Base-by-base conservation (phyloP, 2,113 vertebrate genomes). In the Chionodraco myersi region DNA sequence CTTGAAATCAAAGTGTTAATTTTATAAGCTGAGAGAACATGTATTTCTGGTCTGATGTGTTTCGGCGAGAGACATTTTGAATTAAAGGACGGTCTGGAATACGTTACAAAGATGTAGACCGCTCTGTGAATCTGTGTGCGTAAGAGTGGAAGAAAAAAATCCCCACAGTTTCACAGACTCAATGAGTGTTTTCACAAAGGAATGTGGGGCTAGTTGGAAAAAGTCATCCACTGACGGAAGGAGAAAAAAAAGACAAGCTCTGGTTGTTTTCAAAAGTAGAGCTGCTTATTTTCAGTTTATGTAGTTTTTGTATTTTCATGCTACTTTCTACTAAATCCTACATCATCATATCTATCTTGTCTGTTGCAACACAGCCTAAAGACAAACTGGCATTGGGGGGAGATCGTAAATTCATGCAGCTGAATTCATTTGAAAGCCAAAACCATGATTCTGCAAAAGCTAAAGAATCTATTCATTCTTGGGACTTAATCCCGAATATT, bases 221-320 rank as follows among this genome's bases (percentile, higher is more conserved):
- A 89, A 81, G 80, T 70, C 73, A 82, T 86, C 64, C 79, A 79
- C 13, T 79, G 63, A 69, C 71, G 51, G 70, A 64, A 64, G 30
- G 10, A 23, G 10, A 44, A 47, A 77, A 77, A 80, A 79, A 36
- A 36, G 10, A 23, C 68, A 85, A 81, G 72, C 75, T 90, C 87
- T 91, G 90, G 86, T 69, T 92, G 87, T 90, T 93, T 92, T 93
- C 87, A 93, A 79, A 84, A 57, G 80, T n/a, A 51, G 75, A 82
- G 66, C 91, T 91, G 88, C 63, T 88, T 85, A 83, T 87, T 89
- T 90, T 91, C 89, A 92, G 53, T 60, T 16, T 21, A 16, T 71
- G 62, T 41, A 78, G 72, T 80, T 90, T 83, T 64, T 80, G 61
- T 9, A n/a, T 90, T 79, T 89, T 61, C 51, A 36, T 64, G 77